A percentile compares a stretch with the other conserved stretches of the same genome.
These are phyloP conservation scores for Elachura formosa DNA, from an alignment of 2,113 vertebrate species.

Conservation along the genomic window DNA sequence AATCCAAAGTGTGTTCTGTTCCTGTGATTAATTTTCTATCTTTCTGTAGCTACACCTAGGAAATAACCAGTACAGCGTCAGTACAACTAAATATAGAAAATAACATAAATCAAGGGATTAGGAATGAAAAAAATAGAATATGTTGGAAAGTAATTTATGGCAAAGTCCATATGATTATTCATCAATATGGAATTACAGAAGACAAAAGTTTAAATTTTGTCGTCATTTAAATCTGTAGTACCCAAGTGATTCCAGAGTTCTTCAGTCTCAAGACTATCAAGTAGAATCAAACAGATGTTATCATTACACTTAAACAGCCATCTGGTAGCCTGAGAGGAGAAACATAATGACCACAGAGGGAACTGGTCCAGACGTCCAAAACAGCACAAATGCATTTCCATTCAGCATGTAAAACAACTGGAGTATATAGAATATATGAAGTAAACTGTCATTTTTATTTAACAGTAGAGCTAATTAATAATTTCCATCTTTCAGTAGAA, in stretches of 20 bases:
- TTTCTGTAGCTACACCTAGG: constrained; percentile 37
- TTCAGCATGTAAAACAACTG: not conserved
- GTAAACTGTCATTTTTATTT: not conserved
- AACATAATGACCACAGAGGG: not conserved
- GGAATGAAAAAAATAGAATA: not conserved
- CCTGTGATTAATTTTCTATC: not conserved
- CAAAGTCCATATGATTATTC: not conserved
- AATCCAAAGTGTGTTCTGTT: constrained; percentile 43
- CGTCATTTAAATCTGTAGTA: not conserved
- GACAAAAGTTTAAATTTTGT: not conserved
- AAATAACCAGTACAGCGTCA: constrained; percentile 10
- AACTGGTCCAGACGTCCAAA: not conserved
- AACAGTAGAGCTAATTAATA: not conserved
- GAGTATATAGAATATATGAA: not conserved
- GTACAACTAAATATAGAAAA: not conserved
- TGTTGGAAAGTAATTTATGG: not conserved
- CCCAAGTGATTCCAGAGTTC: not conserved
- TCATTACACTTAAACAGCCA: not conserved
- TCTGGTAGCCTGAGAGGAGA: not conserved
- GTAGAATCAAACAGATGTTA: not conserved
- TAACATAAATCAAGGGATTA: not conserved
- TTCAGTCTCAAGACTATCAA: not conserved
- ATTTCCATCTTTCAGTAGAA: not conserved
- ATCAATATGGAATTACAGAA: not conserved
- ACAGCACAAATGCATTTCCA: not conserved